These are phyloP conservation scores for Clarias magur DNA, from an alignment of 2,113 vertebrate genomes.

Conservation along the genomic window DNA sequence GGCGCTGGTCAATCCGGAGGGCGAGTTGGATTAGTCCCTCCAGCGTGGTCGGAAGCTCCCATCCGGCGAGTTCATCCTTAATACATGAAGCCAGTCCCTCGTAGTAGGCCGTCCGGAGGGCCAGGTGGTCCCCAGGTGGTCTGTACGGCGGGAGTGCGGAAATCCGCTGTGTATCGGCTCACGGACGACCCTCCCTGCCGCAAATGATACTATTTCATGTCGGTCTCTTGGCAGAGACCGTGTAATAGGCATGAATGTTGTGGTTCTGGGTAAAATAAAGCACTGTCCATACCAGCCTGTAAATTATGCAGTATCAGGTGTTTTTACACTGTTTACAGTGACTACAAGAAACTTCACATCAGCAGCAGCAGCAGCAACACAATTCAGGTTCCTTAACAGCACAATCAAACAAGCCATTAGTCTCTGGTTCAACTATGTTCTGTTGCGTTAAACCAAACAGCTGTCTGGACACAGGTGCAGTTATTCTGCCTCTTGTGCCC, in stretches of 20 bases:
- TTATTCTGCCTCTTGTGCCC: neutral
- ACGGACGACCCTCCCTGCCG: no score
- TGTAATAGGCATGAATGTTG: neutral
- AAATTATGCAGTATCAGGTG: constrained; percentile 15
- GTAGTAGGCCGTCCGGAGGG: no score
- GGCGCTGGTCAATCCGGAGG: no score
- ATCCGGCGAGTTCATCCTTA: no score
- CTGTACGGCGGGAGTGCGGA: no score
- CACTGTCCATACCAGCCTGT: constrained; percentile 1
- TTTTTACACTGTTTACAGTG: neutral
- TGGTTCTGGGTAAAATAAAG: neutral
- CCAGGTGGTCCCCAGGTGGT: no score
- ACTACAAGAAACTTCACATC: neutral
- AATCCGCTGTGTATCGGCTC: no score
- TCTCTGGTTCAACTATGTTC: constrained; percentile 7
- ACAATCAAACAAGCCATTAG: neutral
- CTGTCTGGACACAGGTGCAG: constrained; percentile 24
- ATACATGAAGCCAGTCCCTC: no score
- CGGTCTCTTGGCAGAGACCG: neutral
- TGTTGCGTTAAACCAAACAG: constrained; percentile 32
- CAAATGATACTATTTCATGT: no score
- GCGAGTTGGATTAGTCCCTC: no score
- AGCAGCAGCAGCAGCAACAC: neutral
- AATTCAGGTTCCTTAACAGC: neutral
- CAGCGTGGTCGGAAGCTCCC: no score